A percentile compares a stretch with the other conserved stretches of the same genome.
These are phyloP conservation scores for Hedychridium roseum DNA, from an alignment of 2,888 invertebrate species.

Conservation along the genomic window DNA sequence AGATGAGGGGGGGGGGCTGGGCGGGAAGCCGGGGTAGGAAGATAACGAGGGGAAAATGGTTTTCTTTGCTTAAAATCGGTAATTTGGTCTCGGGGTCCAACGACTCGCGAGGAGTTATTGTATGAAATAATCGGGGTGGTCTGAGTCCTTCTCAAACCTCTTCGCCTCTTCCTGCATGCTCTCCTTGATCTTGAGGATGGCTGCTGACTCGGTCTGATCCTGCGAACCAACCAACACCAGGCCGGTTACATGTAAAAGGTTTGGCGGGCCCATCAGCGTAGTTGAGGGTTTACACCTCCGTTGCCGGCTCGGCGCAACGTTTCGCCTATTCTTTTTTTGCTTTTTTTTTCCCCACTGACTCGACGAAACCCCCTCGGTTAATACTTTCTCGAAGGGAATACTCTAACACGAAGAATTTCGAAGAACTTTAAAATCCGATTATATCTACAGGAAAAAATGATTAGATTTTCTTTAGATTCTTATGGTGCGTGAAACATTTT, in stretches of 20 bases:
- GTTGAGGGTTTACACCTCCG: no score
- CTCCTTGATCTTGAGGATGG: constrained; percentile 99
- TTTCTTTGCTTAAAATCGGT: constrained; percentile 38
- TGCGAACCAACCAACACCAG: constrained; percentile 66
- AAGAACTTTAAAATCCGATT: no score
- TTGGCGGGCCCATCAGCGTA: constrained; percentile 38
- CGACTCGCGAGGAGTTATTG: constrained; percentile 73
- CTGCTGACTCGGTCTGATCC: constrained; percentile 98
- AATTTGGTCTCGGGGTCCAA: constrained; percentile 55
- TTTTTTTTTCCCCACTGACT: no score
- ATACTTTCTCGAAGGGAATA: no score
- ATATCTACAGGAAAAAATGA: background rate
- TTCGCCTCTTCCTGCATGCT: constrained; percentile 99
- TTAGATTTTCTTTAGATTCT: background rate
- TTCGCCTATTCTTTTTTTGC: no score
- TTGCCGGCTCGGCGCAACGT: no score
- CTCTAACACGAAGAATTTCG: no score
- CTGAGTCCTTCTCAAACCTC: constrained; percentile 97
- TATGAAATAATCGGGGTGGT: constrained; percentile 97
- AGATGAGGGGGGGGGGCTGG: background rate
- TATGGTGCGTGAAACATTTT: background rate
- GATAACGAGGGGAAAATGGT: constrained; percentile 15
- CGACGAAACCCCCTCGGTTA: no score
- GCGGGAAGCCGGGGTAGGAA: constrained; percentile 7
- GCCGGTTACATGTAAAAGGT: constrained; percentile 60